Base-by-base conservation (phyloP, 2,888 invertebrate species). In the Zaprionus bogoriensis region DNA sequence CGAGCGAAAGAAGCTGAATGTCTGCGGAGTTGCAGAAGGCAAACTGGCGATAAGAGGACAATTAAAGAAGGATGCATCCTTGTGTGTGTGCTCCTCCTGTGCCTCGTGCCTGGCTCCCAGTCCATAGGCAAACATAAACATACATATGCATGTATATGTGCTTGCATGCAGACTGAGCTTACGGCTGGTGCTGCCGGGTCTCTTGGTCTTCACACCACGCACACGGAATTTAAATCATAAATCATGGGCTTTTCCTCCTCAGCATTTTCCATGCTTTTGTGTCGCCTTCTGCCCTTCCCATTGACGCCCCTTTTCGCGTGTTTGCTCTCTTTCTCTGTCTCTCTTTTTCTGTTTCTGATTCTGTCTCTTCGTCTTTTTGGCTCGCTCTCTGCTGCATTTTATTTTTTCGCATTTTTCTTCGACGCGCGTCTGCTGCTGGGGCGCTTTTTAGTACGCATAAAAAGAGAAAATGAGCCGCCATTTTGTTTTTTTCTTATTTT, bases 181-280 rank as follows among this genome's bases (percentile, higher is more conserved):
- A 17, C 4, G 25, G 59, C 54, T 38, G 20, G 50, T 14, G 12
- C 47, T 47, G 50, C 19, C 47, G 20, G 65, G 55, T 66, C 58
- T 64, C 62, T 67, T 57, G 64, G 75, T 46, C 76, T 84, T 81
- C 78, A 70, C 74, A 77, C 85, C 88, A 80, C 60, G 60, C 81
- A 66, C 69, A 65, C 69, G 50, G 85, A 87, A 83, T 87, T 83
- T 87, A 89, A 88, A 87, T 80, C 88, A 89, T 89, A 89, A 89
- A 89, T 89, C 89, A 89, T 87, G 89, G 88, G 89, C 86, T 89
- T 88, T 89, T 89, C 79, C 87, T 87, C 75, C 86, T 77, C 74
- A 66, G 75, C 72, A 71, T 79, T 82, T 74, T 76, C 74, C 69
- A 67, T 72, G 67, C 74, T 75, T 84, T 70, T 60, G 50, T 36